Conservation (phyloP, 2,797 vertebrate genomes). For the Allobates femoralis region DNA sequence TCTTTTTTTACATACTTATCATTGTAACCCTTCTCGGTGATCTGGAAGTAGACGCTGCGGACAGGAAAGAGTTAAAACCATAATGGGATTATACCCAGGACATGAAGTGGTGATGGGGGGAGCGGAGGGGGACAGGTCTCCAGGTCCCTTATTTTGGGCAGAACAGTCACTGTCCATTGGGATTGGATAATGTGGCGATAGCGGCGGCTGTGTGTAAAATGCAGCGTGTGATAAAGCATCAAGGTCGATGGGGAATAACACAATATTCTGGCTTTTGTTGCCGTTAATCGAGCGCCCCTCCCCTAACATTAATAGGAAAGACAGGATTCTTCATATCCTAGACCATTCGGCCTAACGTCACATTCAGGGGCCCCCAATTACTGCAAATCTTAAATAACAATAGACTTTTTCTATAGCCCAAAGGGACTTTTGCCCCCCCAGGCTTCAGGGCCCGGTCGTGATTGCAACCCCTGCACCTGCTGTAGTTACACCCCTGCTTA, state of each 20-base stretch:
- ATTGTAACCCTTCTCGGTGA: not conserved
- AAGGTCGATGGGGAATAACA: slow-evolving; percentile 9
- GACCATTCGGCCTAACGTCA: too few species aligned
- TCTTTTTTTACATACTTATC: not conserved
- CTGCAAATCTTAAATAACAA: too few species aligned
- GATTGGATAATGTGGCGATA: not conserved
- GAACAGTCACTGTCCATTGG: not conserved
- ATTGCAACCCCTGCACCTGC: too few species aligned
- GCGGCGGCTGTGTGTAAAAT: not conserved
- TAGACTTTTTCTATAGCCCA: too few species aligned
- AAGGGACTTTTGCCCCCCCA: too few species aligned
- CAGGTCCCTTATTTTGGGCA: not conserved
- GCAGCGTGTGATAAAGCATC: not conserved
- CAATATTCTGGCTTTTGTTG: not conserved
- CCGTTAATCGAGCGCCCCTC: not conserved
- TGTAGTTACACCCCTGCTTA: too few species aligned
- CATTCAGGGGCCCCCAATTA: too few species aligned
- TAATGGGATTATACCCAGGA: slow-evolving; percentile 30
- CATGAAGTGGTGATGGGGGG: not conserved
- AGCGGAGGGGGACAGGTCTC: not conserved
- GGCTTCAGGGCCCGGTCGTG: too few species aligned
- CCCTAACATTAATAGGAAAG: too few species aligned
- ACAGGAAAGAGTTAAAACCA: not conserved
- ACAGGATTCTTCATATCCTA: too few species aligned
- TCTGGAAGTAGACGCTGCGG: slow-evolving; percentile 28